phyloP scores from a whole-genome alignment of 2,113 vertebrate genomes.

The Ranitomeya imitator region DNA sequence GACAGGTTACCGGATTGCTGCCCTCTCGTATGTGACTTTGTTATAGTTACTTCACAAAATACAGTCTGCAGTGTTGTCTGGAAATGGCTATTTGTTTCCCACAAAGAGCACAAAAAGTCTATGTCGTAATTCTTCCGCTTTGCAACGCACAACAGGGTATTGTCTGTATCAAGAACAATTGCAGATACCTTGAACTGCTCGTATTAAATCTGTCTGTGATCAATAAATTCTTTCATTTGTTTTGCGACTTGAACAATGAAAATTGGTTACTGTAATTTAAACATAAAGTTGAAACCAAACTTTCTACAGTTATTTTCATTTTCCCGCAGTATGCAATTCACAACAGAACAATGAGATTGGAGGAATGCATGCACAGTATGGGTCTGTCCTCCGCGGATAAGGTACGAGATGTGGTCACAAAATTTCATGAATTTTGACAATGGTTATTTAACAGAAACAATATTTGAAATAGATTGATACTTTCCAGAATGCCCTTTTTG shows the following conservation, averaged over 20 bases:
- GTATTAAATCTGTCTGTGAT: constrained; percentile 19
- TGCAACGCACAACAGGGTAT: not conserved
- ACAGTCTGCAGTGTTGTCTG: not conserved
- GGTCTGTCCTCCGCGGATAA: not conserved
- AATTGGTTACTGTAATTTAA: not conserved
- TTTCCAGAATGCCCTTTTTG: not conserved
- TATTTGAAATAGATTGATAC: not conserved
- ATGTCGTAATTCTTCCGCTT: not conserved
- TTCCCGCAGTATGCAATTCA: not conserved
- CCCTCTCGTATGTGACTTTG: not conserved
- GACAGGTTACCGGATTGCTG: not conserved
- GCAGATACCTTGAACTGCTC: not conserved
- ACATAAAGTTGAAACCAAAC: not conserved
- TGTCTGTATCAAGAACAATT: constrained; percentile 13
- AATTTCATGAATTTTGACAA: not conserved
- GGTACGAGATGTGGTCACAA: not conserved
- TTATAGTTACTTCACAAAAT: constrained; percentile 4
- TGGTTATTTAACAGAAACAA: not conserved
- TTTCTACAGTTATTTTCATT: constrained; percentile 5
- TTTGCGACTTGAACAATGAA: not conserved
- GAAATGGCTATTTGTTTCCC: not conserved
- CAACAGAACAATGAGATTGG: constrained; percentile 8
- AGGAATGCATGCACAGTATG: not conserved
- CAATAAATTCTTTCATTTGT: constrained; percentile 21
- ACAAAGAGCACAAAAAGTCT: not conserved